Conservation (phyloP, 1,140 invertebrate species). For the Cydia splendana region DNA sequence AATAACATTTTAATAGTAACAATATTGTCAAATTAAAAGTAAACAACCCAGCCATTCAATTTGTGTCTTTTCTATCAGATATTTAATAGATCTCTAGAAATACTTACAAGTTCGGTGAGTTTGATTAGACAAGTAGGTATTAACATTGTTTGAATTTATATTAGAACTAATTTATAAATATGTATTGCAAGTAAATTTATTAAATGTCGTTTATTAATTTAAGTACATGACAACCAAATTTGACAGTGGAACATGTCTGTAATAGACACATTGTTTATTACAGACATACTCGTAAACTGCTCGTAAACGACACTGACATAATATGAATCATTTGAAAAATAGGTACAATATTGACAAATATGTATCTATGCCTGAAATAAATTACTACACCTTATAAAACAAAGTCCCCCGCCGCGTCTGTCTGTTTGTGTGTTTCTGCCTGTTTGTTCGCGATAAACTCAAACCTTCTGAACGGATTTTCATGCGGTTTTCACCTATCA, state of each 20-base stretch:
- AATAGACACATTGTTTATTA: neutral
- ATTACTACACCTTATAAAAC: no score
- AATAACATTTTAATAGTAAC: neutral
- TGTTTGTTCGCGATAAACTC: no score
- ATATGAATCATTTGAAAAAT: neutral
- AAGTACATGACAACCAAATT: slow-evolving; percentile 19
- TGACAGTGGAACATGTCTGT: slow-evolving; percentile 10
- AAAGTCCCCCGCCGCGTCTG: no score
- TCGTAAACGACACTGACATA: neutral
- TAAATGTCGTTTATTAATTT: slow-evolving; percentile 15
- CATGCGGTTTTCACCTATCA: no score
- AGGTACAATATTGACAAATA: neutral
- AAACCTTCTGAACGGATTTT: no score
- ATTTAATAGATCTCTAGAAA: neutral
- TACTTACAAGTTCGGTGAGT: slow-evolving; percentile 14
- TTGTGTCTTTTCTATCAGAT: neutral
- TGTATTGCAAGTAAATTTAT: neutral
- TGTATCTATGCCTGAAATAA: no score
- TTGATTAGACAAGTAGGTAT: slow-evolving; percentile 12
- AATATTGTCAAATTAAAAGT: neutral
- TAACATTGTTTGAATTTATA: slow-evolving; percentile 15
- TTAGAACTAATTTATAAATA: neutral
- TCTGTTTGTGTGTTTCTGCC: no score
- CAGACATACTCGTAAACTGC: no score
- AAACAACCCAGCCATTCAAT: neutral